These are phyloP conservation scores for Andrena fulva DNA, from an alignment of 2,888 invertebrate species.

Conservation along the genomic window DNA sequence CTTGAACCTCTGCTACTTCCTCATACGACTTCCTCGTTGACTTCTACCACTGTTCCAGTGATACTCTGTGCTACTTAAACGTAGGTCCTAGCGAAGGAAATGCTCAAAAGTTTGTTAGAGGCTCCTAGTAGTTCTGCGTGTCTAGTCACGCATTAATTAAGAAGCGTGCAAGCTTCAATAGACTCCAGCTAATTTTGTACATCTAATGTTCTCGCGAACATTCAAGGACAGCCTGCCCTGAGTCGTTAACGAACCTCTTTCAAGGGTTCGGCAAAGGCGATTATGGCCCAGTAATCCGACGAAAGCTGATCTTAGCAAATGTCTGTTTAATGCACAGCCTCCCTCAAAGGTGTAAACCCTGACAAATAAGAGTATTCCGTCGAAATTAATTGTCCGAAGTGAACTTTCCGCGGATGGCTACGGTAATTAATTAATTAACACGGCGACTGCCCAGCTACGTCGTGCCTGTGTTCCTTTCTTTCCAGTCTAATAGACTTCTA, in stretches of 20 bases:
- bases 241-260: constrained; percentile 27
- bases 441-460: background rate
- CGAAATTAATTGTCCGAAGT: background rate
- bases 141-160: no score
- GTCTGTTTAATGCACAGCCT: constrained; percentile 9
- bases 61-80: background rate
- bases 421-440: background rate
- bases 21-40: background rate
- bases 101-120: background rate
- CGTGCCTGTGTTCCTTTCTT: no score
- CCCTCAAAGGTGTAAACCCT: background rate
- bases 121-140: no score
- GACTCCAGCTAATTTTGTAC: background rate
- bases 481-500: no score
- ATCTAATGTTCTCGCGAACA: constrained; percentile 1
- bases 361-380: background rate
- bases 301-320: constrained; percentile 29
- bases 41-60: background rate
- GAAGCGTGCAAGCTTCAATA: no score
- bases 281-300: constrained; percentile 23
- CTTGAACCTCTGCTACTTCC: background rate
- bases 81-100: background rate
- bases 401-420: background rate
- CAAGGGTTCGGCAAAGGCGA: constrained; percentile 13
- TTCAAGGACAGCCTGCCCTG: background rate